Evolutionary conservation across 2,113 vertebrate species (phyloP).

Genomic region (Asarcornis scutulata): DNA sequence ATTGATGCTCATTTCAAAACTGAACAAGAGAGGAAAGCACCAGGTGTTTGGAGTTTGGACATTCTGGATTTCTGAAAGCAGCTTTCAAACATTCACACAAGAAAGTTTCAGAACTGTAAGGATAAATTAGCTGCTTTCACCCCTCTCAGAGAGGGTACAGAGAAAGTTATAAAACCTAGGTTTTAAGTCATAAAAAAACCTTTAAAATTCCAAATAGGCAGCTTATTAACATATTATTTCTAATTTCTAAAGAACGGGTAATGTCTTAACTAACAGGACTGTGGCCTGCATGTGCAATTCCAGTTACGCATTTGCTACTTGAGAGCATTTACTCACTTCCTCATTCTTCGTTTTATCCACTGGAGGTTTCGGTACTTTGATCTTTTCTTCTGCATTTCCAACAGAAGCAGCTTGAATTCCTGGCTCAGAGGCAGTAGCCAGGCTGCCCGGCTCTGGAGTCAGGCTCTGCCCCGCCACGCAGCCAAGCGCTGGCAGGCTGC

Average conservation of each 20-base stretch:
- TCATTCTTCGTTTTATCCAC: slow-evolving; percentile 78
- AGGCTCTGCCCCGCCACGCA: slow-evolving; percentile 53
- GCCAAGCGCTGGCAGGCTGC: slow-evolving; percentile 67
- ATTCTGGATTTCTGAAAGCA: background rate
- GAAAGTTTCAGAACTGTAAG: background rate
- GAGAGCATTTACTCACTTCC: slow-evolving; percentile 71
- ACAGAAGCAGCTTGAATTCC: slow-evolving; percentile 51
- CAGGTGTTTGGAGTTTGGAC: background rate
- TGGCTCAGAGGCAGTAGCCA: slow-evolving; percentile 66
- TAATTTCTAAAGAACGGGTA: background rate
- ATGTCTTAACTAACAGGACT: background rate
- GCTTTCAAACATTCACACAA: background rate
- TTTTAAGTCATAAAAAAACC: background rate
- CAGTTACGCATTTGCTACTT: background rate
- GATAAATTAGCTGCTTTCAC: background rate
- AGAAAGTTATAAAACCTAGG: background rate
- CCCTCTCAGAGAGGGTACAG: background rate
- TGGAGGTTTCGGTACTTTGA: slow-evolving; percentile 4
- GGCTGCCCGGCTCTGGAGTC: slow-evolving; percentile 41
- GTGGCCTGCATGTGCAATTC: background rate
- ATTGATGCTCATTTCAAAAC: background rate
- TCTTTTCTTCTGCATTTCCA: slow-evolving; percentile 40
- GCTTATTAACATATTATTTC: background rate
- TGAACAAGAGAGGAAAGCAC: background rate
- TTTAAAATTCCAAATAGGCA: background rate